Conservation (phyloP, 2,797 vertebrate genomes). For the Typhlichthys subterraneus region DNA sequence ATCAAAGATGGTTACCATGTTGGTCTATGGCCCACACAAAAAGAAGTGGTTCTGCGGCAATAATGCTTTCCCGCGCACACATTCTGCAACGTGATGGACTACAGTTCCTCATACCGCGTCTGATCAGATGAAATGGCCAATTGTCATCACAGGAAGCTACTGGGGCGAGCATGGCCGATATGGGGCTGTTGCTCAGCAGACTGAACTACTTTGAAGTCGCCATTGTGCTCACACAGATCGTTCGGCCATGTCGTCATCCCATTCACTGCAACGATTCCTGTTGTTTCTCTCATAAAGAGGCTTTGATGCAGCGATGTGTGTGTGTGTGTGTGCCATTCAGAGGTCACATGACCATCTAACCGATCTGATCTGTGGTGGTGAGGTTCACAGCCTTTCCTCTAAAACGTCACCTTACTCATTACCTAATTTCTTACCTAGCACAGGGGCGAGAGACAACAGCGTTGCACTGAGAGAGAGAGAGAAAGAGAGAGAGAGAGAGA, state of each 20-base stretch:
- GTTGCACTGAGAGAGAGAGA: not conserved
- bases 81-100: constrained; percentile 25
- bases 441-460: no score
- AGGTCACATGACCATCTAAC: no score
- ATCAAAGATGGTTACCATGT: no score
- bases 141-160: constrained; percentile 37
- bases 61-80: constrained; percentile 17
- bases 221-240: constrained; percentile 6
- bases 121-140: constrained; percentile 36
- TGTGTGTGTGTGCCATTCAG: no score
- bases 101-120: constrained; percentile 13
- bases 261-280: constrained; percentile 1
- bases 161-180: not conserved
- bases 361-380: no score
- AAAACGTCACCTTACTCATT: no score
- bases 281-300: constrained; percentile 14
- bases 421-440: no score
- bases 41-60: constrained; percentile 9
- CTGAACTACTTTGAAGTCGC: constrained; percentile 14
- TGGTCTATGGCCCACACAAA: constrained; percentile 19
- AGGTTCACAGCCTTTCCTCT: no score
- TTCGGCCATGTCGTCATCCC: constrained; percentile 1
- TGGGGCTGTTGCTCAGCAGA: constrained; percentile 11
- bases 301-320: not conserved
- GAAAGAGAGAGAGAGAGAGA: not conserved